Conservation (phyloP, 2,797 vertebrate genomes). For the Pelochelys cantorii region DNA sequence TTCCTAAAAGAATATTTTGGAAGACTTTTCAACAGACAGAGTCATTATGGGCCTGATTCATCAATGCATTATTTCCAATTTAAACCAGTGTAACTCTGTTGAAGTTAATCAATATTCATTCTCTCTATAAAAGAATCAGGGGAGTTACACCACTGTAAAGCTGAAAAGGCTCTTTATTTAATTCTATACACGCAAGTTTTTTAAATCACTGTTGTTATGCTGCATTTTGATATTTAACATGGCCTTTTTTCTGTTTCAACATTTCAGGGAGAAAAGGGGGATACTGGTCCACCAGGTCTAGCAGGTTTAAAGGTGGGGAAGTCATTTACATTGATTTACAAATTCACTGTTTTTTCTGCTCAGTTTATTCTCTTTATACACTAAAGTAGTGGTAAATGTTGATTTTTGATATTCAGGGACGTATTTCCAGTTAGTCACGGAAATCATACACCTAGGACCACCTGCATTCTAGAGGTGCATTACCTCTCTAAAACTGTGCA, state of each 20-base stretch:
- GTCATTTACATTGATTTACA: neutral
- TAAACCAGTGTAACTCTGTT: neutral
- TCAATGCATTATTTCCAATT: neutral
- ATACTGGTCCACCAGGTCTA: conserved; percentile 76
- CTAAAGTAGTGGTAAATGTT: neutral
- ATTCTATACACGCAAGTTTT: neutral
- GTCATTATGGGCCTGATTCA: neutral
- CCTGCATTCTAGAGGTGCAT: no score
- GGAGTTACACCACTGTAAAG: fast-evolving
- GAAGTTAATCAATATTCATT: neutral
- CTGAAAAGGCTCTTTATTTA: neutral
- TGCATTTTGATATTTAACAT: neutral
- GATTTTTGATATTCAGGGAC: neutral
- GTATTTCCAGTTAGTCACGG: no score
- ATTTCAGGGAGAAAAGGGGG: conserved; percentile 81
- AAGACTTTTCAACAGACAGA: neutral
- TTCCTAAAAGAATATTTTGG: neutral
- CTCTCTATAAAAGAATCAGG: neutral
- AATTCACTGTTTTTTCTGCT: neutral
- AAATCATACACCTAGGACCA: no score
- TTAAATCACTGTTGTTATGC: neutral
- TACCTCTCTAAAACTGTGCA: no score
- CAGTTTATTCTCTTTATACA: neutral
- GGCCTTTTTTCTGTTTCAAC: neutral
- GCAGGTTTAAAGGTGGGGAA: conserved; percentile 80